Evolutionary conservation across 2,888 invertebrate genomes (phyloP).

Genomic region (Eulithis prunata): DNA sequence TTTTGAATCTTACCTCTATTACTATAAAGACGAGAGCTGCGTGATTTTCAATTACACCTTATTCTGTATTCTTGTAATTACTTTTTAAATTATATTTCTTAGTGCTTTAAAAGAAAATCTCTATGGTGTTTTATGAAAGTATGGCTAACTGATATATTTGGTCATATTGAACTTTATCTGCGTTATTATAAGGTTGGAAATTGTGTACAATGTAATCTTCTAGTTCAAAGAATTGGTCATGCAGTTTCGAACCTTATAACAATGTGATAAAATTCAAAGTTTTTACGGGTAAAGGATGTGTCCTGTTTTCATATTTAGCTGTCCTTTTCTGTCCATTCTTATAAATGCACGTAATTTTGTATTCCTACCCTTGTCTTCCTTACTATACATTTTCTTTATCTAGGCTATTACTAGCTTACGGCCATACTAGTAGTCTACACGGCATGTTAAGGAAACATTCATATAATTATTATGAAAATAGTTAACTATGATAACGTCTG

Average conservation of each 20-base stretch:
- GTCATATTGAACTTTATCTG: constrained; percentile 10
- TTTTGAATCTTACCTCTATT: constrained; percentile 54
- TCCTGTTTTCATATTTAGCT: constrained; percentile 15
- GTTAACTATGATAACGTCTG: neutral
- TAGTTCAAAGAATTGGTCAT: neutral
- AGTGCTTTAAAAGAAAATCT: constrained; percentile 11
- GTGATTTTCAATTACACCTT: constrained; percentile 11
- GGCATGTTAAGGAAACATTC: neutral
- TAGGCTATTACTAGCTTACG: constrained; percentile 12
- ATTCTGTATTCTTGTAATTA: constrained; percentile 11
- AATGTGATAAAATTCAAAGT: constrained; percentile 6
- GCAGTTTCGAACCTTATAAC: constrained; percentile 3
- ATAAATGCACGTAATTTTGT: constrained; percentile 26
- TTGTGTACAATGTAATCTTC: constrained; percentile 4
- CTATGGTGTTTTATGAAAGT: constrained; percentile 3
- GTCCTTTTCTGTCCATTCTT: constrained; percentile 17
- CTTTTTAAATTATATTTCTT: constrained; percentile 10
- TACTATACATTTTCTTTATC: constrained; percentile 12
- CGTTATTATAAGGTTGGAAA: neutral
- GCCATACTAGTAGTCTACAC: constrained; percentile 2
- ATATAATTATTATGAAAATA: neutral
- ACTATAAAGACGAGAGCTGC: constrained; percentile 42
- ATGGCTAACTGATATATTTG: neutral
- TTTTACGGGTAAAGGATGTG: constrained; percentile 12
- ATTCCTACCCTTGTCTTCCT: constrained; percentile 33